A percentile compares a stretch with the other conserved stretches of the same genome.
Conservation (phyloP, 1,140 invertebrate genomes). For the Cryptotermes secundus region DNA sequence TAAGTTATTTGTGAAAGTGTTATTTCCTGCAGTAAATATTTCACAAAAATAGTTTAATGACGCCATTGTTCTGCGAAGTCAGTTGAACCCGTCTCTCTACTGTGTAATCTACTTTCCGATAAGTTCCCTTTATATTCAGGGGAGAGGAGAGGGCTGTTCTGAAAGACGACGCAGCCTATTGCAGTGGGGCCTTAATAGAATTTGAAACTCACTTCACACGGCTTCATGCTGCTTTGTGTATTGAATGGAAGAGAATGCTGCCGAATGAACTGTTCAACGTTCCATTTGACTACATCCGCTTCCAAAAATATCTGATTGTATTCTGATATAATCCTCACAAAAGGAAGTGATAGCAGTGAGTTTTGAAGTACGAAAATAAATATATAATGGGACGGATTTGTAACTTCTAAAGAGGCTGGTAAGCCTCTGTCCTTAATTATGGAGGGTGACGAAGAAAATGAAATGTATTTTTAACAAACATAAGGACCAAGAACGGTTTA, state of each 20-base stretch:
- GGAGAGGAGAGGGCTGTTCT: not conserved
- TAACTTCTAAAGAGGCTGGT: no score
- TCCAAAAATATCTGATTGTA: no score
- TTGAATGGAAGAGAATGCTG: not conserved
- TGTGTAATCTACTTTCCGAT: not conserved
- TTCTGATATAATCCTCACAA: no score
- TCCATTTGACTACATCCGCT: no score
- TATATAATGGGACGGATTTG: no score
- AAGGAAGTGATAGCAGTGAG: no score
- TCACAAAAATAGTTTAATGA: not conserved
- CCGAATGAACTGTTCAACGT: no score
- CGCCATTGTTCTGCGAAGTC: not conserved
- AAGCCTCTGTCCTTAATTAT: no score
- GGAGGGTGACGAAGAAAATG: no score
- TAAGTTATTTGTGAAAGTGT: not conserved
- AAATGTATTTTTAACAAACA: no score
- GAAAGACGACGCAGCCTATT: not conserved
- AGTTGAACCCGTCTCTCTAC: not conserved
- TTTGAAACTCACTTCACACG: not conserved
- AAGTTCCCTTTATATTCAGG: not conserved
- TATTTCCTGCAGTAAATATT: not conserved
- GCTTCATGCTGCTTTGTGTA: not conserved
- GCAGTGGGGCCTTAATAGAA: not conserved
- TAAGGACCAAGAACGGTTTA: no score
- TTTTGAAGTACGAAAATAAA: no score